A percentile compares a stretch with the other conserved stretches of the same genome.
phyloP scores from a whole-genome alignment of 2,888 invertebrate genomes.

The Eupithecia tripunctaria region DNA sequence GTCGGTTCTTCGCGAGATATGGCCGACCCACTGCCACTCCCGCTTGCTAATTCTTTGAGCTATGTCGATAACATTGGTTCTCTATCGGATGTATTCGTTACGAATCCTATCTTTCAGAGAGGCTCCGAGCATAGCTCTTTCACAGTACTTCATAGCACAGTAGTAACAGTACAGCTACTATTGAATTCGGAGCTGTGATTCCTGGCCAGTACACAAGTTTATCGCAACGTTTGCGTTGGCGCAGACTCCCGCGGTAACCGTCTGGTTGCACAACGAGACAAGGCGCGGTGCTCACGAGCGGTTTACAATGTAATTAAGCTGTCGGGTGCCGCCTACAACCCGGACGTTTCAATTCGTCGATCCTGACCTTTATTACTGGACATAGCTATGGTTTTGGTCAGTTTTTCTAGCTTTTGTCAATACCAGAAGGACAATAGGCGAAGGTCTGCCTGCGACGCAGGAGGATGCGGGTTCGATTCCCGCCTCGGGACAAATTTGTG shows the following conservation, averaged over 20 bases:
- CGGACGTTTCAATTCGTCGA: slow-evolving; percentile 68
- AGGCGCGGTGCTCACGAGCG: slow-evolving; percentile 53
- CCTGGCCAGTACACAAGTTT: neutral
- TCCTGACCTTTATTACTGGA: slow-evolving; percentile 1
- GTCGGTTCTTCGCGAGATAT: too few relatives aligned
- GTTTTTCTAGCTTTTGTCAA: slow-evolving; percentile 1
- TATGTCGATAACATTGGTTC: too few relatives aligned
- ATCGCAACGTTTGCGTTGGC: slow-evolving; percentile 48
- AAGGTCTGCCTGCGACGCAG: too few relatives aligned
- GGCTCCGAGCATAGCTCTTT: too few relatives aligned
- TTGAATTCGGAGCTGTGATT: neutral
- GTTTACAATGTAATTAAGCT: slow-evolving; percentile 69
- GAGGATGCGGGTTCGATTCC: too few relatives aligned
- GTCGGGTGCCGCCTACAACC: slow-evolving; percentile 63
- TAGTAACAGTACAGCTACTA: neutral
- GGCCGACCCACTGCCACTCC: too few relatives aligned
- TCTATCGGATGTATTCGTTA: too few relatives aligned
- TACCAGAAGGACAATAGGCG: neutral
- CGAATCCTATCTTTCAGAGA: too few relatives aligned
- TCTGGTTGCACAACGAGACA: slow-evolving; percentile 61
- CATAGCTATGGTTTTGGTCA: neutral
- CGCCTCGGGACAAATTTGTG: too few relatives aligned
- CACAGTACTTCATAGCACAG: too few relatives aligned
- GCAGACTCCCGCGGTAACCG: slow-evolving; percentile 59
- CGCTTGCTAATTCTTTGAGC: too few relatives aligned